Base-by-base conservation (phyloP, 2,888 invertebrate species). In the Apodemia mormo region DNA sequence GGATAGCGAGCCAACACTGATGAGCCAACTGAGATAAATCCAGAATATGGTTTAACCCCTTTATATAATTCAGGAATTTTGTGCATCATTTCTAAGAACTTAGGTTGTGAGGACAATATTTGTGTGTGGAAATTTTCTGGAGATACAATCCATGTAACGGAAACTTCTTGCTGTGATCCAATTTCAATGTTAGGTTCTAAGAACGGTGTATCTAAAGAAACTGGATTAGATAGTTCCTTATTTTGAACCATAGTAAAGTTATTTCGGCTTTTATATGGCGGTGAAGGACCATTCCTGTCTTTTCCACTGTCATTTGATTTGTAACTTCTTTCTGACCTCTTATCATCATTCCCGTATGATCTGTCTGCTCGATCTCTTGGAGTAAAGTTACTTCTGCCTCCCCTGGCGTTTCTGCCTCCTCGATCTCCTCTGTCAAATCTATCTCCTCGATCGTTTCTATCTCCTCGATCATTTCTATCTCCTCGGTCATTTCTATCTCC, bases 141-240 rank as follows among this genome's bases (percentile, higher is more conserved):
- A 73, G 96, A 95, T 69, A 95, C 94, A 81, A 96, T 96, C 97
- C 97, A 97, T 2, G 96, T 95, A 56, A 97, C 94, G 2, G 94
- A 91, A 0, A 96, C 89, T 70, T 95, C 94, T 68, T 95, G 94
- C 68, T 92, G 94, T 0, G 88, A 86, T 22, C 94, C 95, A 0
- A 91, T 81, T 30, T 94, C 90, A 3, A 95, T 84, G 0, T 86
- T 78, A 0, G 90, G 88, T 5, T 92, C 88, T 0, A 76, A 69
- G 86, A 94, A 95, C 0, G 89, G 85, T 0, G 90, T 90, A 10
- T 94, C 90, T 0, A 94, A 72, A 0, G 94, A 76, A 9, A 94
- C 84, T 64, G 95, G 95, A 71, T 94, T 80, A 0, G 86, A 29
- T 7, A 92, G 78, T 76, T 85, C 89, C 70, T 87, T 90, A 77